Evolutionary conservation across 2,797 vertebrate species (phyloP).

Genomic region (Huso huso): DNA sequence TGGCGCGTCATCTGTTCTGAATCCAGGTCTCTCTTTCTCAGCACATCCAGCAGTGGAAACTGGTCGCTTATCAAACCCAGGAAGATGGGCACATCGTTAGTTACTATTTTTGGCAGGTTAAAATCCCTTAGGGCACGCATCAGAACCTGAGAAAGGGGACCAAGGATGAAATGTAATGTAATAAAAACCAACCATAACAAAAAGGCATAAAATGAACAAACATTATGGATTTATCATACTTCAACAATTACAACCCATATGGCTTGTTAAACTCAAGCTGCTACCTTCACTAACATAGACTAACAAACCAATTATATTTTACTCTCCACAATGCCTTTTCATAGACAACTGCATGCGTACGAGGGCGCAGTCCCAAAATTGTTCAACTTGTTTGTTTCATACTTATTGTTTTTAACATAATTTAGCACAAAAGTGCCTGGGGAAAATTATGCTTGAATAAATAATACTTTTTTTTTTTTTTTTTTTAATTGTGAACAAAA

Average conservation of each 20-base stretch:
- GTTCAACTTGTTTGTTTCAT: no score
- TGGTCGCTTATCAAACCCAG: constrained; percentile 57
- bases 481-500: no score
- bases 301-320: constrained; percentile 18
- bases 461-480: no score
- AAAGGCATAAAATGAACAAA: constrained; percentile 92
- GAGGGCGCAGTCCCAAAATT: neutral
- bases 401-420: no score
- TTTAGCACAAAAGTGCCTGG: no score
- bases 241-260: constrained; percentile 94
- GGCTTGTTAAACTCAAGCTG: constrained; percentile 98
- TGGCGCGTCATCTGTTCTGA: constrained; percentile 70
- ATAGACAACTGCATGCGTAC: neutral
- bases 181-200: constrained; percentile 89
- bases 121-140: constrained; percentile 60
- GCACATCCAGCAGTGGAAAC: constrained; percentile 46
- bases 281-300: constrained; percentile 59
- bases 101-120: constrained; percentile 72
- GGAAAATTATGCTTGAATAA: no score
- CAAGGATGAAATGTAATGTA: constrained; percentile 64
- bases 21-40: constrained; percentile 43
- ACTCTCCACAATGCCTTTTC: neutral
- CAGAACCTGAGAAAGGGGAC: constrained; percentile 14
- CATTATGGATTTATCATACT: constrained; percentile 88
- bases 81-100: constrained; percentile 67